Evolutionary conservation across 2,888 invertebrate genomes (phyloP).

Genomic region (Bellardia pandia): DNA sequence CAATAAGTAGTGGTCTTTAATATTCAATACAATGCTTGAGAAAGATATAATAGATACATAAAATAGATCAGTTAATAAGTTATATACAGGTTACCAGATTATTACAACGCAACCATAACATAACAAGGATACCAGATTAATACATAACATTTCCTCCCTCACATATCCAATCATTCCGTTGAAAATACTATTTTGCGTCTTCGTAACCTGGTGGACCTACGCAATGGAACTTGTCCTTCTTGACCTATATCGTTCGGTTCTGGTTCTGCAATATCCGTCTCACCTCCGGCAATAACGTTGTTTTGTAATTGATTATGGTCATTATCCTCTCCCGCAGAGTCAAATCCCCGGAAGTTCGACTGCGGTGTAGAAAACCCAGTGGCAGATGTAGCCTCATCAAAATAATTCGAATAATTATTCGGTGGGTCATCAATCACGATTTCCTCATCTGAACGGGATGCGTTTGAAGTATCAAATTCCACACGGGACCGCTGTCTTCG

Average conservation of each 20-base stretch:
- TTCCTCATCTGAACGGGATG: neutral
- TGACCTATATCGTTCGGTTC: neutral
- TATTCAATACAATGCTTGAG: too few species aligned
- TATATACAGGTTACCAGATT: neutral
- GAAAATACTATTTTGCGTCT: neutral
- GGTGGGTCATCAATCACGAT: neutral
- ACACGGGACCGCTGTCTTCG: neutral
- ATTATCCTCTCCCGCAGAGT: neutral
- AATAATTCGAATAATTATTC: neutral
- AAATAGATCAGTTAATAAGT: too few species aligned
- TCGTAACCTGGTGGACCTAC: neutral
- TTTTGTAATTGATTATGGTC: neutral
- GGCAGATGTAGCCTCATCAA: neutral
- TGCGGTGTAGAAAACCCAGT: neutral
- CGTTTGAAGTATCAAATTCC: neutral
- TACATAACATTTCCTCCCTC: slow-evolving; percentile 21
- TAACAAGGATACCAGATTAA: slow-evolving; percentile 5
- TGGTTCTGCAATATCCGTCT: neutral
- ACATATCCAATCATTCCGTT: neutral
- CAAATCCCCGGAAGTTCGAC: neutral
- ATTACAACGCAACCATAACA: neutral
- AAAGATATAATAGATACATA: too few species aligned
- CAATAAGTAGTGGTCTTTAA: too few species aligned
- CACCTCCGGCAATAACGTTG: neutral
- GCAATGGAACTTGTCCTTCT: neutral